A percentile compares a stretch with the other conserved stretches of the same genome.
Evolutionary conservation across 2,797 vertebrate species (phyloP).

Genomic region (Diceros bicornis): DNA sequence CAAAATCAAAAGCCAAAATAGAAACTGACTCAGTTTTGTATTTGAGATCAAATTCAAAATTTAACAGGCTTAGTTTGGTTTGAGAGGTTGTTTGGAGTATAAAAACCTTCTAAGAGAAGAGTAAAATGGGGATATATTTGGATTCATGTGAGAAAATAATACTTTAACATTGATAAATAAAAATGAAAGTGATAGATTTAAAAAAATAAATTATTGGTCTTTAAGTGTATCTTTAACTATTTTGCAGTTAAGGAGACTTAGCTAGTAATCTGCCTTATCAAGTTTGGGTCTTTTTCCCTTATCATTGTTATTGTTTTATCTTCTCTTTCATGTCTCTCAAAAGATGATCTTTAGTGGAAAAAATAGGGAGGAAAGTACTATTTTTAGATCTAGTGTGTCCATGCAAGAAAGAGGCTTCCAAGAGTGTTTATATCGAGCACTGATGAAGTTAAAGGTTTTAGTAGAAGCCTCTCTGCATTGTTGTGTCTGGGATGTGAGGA

Average conservation of each 20-base stretch:
- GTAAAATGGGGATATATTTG: background rate
- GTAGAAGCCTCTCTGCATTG: background rate
- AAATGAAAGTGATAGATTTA: background rate
- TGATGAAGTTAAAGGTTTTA: background rate
- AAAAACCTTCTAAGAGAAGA: background rate
- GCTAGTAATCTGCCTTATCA: background rate
- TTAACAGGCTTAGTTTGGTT: background rate
- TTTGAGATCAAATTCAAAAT: constrained; percentile 8
- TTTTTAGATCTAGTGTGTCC: background rate
- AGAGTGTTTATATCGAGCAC: background rate
- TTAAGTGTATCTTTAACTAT: background rate
- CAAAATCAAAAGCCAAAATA: background rate
- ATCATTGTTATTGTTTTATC: background rate
- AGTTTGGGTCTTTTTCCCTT: background rate
- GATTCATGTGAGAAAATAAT: background rate
- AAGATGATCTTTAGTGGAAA: background rate
- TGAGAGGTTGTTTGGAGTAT: background rate
- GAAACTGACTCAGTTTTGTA: background rate
- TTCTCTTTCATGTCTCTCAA: background rate
- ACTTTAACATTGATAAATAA: background rate
- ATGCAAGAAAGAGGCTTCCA: background rate
- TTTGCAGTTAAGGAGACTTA: background rate
- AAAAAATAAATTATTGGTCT: background rate
- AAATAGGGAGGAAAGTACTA: background rate
- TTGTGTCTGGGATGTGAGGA: background rate